Base-by-base conservation (phyloP, 2,113 vertebrate species). In the Otus sunia region DNA sequence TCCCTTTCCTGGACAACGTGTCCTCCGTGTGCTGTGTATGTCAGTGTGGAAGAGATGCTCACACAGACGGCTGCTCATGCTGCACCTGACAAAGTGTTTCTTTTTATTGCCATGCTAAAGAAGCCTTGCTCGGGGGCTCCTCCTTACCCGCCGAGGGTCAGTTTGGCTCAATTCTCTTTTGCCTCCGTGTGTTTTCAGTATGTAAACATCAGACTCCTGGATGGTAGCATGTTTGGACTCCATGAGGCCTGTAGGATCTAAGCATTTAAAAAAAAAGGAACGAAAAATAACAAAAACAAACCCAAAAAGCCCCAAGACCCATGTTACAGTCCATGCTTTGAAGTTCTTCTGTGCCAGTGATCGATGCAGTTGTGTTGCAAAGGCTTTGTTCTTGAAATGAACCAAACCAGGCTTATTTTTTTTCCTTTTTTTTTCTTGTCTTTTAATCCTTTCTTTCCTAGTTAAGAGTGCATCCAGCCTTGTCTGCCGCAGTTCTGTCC, bases 31-130 rank as follows among this genome's bases (percentile, higher is more conserved):
- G 97, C 97, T 92, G 11, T 82, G 92, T 92, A 64, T 96, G 92
- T 78, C 45, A 32, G 88, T 66, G 96, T 62, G 89, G 67, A 85
- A 49, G 18, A 62, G 88, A 88, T 12, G 96, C 88, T 81, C 49
- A 14, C 47, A 19, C 69, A 63, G 87, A 37, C n/a, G 30, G 69
- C 85, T 55, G 41, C 74, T 80, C 56, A 58, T 80, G 27, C 84
- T 39, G 62, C 68, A n/a, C 96, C 93, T 37, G 34, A 45, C 80
- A 21, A 3, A 60, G 66, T 39, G 95, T 88, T 75, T 93, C 97
- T 64, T 93, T 95, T 99, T 99, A 99, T 99, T 99, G 99, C 98
- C 98, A 94, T 98, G 98, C 96, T 98, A 76, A 92, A 90, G 95
- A 94, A 96, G 90, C 84, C 86, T 69, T n/a, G 62, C 58, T 74